phyloP scores from a whole-genome alignment of 2,797 vertebrate species.

The Sebastes taczanowskii region DNA sequence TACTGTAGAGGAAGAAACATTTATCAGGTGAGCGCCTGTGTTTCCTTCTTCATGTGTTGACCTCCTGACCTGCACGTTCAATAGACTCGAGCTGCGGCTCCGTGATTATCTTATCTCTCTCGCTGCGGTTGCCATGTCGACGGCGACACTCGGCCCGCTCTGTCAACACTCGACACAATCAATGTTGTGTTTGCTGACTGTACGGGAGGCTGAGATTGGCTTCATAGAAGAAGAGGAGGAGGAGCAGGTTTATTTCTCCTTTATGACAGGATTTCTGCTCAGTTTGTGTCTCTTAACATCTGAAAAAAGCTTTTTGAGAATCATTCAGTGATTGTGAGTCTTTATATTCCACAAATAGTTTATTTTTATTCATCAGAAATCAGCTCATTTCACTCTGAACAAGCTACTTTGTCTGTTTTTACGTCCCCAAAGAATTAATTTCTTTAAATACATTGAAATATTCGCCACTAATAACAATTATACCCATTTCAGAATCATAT shows the following conservation, averaged over 20 bases:
- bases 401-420: neutral
- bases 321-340: neutral
- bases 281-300: neutral
- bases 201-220: neutral
- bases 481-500: neutral
- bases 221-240: neutral
- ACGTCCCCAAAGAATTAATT: neutral
- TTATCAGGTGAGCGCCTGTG: neutral
- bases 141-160: conserved; percentile 38
- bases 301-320: neutral
- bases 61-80: conserved; percentile 28
- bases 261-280: conserved; percentile 11
- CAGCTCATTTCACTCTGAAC: neutral
- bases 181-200: conserved; percentile 41
- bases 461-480: neutral
- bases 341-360: neutral
- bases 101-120: conserved; percentile 39
- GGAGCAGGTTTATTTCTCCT: neutral
- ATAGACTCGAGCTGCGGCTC: neutral
- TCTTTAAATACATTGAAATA: neutral
- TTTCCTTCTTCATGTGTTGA: neutral
- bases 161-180: conserved; percentile 57
- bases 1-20: neutral
- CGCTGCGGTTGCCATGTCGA: conserved; percentile 47
- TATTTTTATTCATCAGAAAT: neutral